Conservation (phyloP, 2,797 vertebrate genomes). For the Pangasius macronema region DNA sequence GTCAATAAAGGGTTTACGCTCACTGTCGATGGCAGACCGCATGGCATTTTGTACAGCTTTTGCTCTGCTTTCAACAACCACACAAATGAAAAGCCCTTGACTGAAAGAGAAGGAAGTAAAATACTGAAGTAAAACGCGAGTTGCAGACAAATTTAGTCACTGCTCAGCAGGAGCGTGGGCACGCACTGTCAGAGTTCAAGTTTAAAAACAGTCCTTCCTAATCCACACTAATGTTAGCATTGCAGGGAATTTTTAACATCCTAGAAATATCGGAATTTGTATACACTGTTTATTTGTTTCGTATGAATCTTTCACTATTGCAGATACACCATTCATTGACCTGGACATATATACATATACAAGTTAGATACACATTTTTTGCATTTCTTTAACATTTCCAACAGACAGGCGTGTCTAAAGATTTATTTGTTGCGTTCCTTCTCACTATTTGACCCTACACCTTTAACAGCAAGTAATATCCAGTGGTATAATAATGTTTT, state of each 20-base stretch:
- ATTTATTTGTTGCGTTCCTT: not conserved
- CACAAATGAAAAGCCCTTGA: conserved; percentile 25
- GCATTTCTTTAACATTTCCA: not conserved
- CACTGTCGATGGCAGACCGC: not conserved
- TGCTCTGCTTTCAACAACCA: conserved; percentile 12
- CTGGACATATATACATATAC: not conserved
- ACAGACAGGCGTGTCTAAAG: not conserved
- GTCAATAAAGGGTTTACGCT: conserved; percentile 13
- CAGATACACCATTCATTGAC: not conserved
- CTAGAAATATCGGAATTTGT: not conserved
- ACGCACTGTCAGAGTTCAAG: conserved; percentile 28
- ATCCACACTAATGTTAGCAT: not conserved
- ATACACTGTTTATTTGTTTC: not conserved
- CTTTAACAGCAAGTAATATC: not conserved
- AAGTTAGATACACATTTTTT: not conserved
- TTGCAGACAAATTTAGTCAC: conserved; percentile 25
- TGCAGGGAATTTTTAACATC: not conserved
- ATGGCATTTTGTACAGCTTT: conserved; percentile 14
- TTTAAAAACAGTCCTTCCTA: conserved; percentile 23
- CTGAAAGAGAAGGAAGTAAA: not conserved
- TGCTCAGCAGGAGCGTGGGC: conserved; percentile 6
- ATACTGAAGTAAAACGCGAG: conserved; percentile 11
- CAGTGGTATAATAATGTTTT: not conserved
- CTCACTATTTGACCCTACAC: not conserved
- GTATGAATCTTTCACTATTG: not conserved